Evolutionary conservation across 2,888 invertebrate species (phyloP).

Genomic region (Abrostola triplasia): DNA sequence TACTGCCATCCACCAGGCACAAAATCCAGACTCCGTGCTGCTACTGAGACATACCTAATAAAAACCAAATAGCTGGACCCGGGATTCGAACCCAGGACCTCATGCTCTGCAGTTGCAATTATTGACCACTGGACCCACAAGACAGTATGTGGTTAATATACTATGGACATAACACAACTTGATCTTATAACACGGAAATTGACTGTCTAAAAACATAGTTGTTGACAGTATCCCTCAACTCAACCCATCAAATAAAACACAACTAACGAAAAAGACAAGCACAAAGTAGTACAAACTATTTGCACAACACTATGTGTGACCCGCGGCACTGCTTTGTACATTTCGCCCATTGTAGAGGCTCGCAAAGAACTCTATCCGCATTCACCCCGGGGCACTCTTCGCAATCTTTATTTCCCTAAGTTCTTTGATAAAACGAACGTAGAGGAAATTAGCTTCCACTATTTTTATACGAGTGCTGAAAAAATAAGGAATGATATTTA

Average conservation of each 20-base stretch:
- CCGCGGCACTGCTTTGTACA: constrained; percentile 39
- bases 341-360: constrained; percentile 14
- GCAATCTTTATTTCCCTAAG: constrained; percentile 40
- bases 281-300: constrained; percentile 12
- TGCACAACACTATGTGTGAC: constrained; percentile 24
- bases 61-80: too few species aligned
- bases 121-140: too few species aligned
- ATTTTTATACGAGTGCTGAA: background rate
- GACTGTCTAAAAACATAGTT: too few species aligned
- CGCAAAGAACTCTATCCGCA: constrained; percentile 42
- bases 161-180: too few species aligned
- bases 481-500: background rate
- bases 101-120: too few species aligned
- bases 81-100: too few species aligned
- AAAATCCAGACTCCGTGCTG: too few species aligned
- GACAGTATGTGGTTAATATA: too few species aligned
- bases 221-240: too few species aligned
- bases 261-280: background rate
- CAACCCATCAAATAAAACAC: background rate
- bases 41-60: too few species aligned
- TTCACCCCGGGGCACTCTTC: constrained; percentile 25
- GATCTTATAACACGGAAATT: too few species aligned
- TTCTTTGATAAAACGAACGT: constrained; percentile 44
- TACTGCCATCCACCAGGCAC: too few species aligned
- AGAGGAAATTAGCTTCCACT: constrained; percentile 27